phyloP scores from a whole-genome alignment of 2,113 vertebrate genomes.

The Dryoscopus gambensis region DNA sequence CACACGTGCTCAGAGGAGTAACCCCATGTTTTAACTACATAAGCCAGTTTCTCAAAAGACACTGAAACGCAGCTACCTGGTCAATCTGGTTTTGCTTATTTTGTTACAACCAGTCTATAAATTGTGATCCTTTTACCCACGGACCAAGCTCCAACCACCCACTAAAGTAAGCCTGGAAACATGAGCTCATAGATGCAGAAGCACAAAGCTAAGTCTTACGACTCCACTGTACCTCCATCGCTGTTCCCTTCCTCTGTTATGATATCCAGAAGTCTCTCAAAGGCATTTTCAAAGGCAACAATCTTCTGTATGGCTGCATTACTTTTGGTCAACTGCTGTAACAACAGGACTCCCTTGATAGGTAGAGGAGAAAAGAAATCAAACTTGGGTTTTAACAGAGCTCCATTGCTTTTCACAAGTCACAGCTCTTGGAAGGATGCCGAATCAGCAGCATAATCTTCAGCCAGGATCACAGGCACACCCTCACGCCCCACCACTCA shows the following conservation, averaged over 20 bases:
- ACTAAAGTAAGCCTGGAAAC: neutral
- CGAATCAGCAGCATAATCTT: neutral
- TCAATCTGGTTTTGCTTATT: neutral
- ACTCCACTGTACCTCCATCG: slow-evolving; percentile 84
- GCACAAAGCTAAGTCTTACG: neutral
- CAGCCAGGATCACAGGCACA: neutral
- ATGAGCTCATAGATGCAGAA: neutral
- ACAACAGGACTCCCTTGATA: slow-evolving; percentile 85
- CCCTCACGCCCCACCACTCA: accelerated
- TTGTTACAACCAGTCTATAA: neutral
- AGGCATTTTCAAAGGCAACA: slow-evolving; percentile 97
- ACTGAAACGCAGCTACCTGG: neutral
- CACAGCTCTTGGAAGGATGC: neutral
- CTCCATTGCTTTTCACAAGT: neutral
- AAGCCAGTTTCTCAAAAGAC: neutral
- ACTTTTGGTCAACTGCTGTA: slow-evolving; percentile 93
- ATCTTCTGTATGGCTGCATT: slow-evolving; percentile 99
- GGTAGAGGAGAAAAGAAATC: neutral
- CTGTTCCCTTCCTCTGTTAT: slow-evolving; percentile 95
- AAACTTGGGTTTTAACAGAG: neutral
- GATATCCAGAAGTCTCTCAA: slow-evolving; percentile 94
- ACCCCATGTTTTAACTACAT: neutral
- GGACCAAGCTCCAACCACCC: neutral
- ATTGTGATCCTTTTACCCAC: neutral
- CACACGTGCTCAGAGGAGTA: neutral